Evolutionary conservation across 2,797 vertebrate species (phyloP), one percentile per base, ranked within the genome.

Genomic region (Percopsis omiscomaycus): DNA sequence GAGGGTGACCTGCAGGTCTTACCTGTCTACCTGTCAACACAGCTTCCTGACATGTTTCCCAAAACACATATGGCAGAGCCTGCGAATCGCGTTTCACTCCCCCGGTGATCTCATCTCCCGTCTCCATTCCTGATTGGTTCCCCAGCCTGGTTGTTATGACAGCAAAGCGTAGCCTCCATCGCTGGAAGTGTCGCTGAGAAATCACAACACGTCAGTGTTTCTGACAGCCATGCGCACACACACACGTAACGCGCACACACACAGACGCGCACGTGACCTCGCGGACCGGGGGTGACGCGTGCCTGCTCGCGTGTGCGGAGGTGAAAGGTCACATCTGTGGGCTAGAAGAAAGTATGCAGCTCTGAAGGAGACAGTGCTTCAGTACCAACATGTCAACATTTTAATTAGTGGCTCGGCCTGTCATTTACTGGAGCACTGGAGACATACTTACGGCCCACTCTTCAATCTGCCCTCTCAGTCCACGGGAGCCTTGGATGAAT

Each of bases 11-110:
- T 52, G 74, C 2, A 30, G 77, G 78, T 83, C 77, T 68, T 68
- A 84, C 79, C 87, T 85, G 85, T 80, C 85, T 68, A 84, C 79
- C 86, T 85, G 85, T 80, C 85, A 88, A 78, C 76, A 76, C 64
- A 16, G 42, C 77, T 69, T 66, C 61, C 73, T 71, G 82, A 88
- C 80, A 79, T 69, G 45, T 79, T 71, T 65, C 61, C 45, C 5
- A 55, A 74, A 78, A 69, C 66, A 0, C 66, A 62, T 58, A 66
- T 55, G 30, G 59, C 13, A 6, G 69, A 71, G 83, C 68, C 68
- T 66, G 27, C 58, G 67, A 86, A 69, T 84, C 79, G 15, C 60
- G 45, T 86, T 86, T 87, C 70, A 75, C 73, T 84, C 55, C 30
- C 0, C 57, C 55, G 62, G 59, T 82, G 81, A 88, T 76, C 77